A percentile compares a stretch with the other conserved stretches of the same genome.
Conservation (phyloP, 2,888 invertebrate genomes). For the Rhorus exstirpatorius region DNA sequence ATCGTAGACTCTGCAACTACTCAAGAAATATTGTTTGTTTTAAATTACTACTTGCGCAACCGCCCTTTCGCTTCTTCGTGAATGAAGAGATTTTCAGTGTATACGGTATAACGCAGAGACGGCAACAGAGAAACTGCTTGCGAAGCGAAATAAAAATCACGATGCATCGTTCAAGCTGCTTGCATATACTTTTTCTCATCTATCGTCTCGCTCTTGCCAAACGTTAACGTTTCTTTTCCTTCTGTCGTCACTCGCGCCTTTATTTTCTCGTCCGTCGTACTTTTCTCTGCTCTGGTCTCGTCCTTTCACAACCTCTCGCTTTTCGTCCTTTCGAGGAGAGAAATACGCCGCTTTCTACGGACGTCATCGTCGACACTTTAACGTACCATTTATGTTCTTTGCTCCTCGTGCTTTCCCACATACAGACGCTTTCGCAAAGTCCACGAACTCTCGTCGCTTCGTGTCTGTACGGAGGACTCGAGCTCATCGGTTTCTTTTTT, state of each 20-base stretch:
- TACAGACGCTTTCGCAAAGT: neutral
- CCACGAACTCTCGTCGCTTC: slow-evolving; percentile 10
- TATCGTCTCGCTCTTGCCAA: slow-evolving; percentile 20
- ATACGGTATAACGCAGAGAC: neutral
- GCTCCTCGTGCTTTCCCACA: slow-evolving; percentile 3
- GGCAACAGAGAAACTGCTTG: slow-evolving; percentile 48
- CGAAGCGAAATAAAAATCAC: slow-evolving; percentile 70
- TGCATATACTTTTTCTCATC: slow-evolving; percentile 1
- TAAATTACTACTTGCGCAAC: slow-evolving; percentile 19
- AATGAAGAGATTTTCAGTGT: slow-evolving; percentile 37
- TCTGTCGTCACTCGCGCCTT: neutral
- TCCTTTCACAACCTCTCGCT: slow-evolving; percentile 10
- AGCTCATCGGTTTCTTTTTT: slow-evolving; percentile 12
- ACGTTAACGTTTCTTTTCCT: slow-evolving; percentile 44
- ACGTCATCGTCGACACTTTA: slow-evolving; percentile 40
- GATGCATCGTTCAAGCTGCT: slow-evolving; percentile 60
- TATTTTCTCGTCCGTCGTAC: slow-evolving; percentile 16
- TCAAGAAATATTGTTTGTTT: slow-evolving; percentile 28
- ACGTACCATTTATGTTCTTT: slow-evolving; percentile 38
- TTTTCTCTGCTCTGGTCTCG: slow-evolving; percentile 2
- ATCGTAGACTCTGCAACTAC: neutral
- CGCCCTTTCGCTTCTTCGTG: neutral
- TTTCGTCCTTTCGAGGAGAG: slow-evolving; percentile 26
- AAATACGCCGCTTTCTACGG: slow-evolving; percentile 20
- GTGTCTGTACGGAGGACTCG: neutral